Percentiles rank a stretch among this genome's conserved stretches.
These are phyloP conservation scores for Platycheirus albimanus DNA, from an alignment of 2,888 invertebrate species.

Conservation along the genomic window DNA sequence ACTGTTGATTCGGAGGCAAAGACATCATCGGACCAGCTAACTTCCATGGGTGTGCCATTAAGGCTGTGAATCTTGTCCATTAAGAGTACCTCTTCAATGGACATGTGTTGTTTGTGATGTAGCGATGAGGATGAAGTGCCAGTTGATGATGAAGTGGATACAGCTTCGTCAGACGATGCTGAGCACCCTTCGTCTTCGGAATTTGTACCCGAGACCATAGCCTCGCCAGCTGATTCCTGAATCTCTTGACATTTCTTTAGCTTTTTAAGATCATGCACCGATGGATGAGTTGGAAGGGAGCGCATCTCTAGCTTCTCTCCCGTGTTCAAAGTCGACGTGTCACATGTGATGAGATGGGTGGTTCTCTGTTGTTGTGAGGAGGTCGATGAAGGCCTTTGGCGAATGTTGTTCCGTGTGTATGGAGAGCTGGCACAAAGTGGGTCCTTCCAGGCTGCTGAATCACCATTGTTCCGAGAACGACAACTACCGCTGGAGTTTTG, in stretches of 20 bases:
- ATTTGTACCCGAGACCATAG: conserved; percentile 87
- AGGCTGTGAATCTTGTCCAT: conserved; percentile 80
- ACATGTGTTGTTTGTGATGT: conserved; percentile 78
- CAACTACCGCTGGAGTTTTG: conserved; percentile 74
- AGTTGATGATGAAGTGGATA: conserved; percentile 83
- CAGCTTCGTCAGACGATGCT: conserved; percentile 83
- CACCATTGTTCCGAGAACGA: conserved; percentile 69
- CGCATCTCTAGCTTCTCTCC: conserved; percentile 78
- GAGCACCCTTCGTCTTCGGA: conserved; percentile 85
- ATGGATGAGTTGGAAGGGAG: conserved; percentile 78
- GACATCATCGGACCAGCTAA: conserved; percentile 83
- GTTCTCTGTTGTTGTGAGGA: conserved; percentile 68
- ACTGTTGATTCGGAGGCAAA: conserved; percentile 78
- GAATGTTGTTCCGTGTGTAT: conserved; percentile 75
- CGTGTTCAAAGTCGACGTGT: conserved; percentile 78
- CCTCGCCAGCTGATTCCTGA: conserved; percentile 87
- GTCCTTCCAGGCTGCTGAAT: conserved; percentile 75
- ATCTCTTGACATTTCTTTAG: conserved; percentile 83
- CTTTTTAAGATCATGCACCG: conserved; percentile 79
- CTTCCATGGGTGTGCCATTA: conserved; percentile 83
- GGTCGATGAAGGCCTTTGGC: conserved; percentile 49
- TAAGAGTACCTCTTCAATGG: conserved; percentile 80
- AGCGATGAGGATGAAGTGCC: conserved; percentile 81
- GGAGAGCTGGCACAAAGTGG: conserved; percentile 76
- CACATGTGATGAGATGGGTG: conserved; percentile 80